phyloP scores from a whole-genome alignment of 2,888 invertebrate species.

The Acheta domesticus region DNA sequence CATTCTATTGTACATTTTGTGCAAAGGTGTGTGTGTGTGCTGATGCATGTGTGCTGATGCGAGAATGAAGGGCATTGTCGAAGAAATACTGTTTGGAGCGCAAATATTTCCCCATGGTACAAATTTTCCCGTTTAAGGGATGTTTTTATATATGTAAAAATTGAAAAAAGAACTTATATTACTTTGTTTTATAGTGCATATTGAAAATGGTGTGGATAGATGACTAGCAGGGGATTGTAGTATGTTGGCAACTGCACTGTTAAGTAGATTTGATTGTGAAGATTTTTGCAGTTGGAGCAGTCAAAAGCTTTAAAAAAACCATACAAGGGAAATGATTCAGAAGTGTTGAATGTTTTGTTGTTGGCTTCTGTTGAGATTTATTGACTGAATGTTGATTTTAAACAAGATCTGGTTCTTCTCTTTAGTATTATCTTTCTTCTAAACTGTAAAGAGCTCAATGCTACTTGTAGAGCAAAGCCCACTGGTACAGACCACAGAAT shows the following conservation, averaged over 20 bases:
- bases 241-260: slow-evolving; percentile 1
- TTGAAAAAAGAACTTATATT: neutral
- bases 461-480: neutral
- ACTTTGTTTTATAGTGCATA: slow-evolving; percentile 24
- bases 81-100: slow-evolving; percentile 22
- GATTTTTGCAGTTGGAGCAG: slow-evolving; percentile 21
- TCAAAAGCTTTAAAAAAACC: slow-evolving; percentile 21
- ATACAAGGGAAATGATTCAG: slow-evolving; percentile 26
- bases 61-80: neutral
- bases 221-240: neutral
- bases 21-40: slow-evolving; percentile 12
- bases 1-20: slow-evolving; percentile 24
- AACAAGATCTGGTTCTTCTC: slow-evolving; percentile 21
- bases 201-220: slow-evolving; percentile 1
- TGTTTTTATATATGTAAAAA: slow-evolving; percentile 27
- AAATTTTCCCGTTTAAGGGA: slow-evolving; percentile 32
- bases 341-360: slow-evolving; percentile 25
- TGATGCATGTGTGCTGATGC: slow-evolving; percentile 21
- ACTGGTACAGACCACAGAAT: neutral
- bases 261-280: neutral
- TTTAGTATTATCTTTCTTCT: slow-evolving; percentile 24
- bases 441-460: slow-evolving; percentile 18
- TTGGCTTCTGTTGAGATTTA: slow-evolving; percentile 33
- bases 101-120: slow-evolving; percentile 33
- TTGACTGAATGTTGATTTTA: slow-evolving; percentile 21